Percentiles rank a stretch among this genome's conserved stretches.
Conservation (phyloP, 2,113 vertebrate genomes). For the Dolichallabes microphthalmus region DNA sequence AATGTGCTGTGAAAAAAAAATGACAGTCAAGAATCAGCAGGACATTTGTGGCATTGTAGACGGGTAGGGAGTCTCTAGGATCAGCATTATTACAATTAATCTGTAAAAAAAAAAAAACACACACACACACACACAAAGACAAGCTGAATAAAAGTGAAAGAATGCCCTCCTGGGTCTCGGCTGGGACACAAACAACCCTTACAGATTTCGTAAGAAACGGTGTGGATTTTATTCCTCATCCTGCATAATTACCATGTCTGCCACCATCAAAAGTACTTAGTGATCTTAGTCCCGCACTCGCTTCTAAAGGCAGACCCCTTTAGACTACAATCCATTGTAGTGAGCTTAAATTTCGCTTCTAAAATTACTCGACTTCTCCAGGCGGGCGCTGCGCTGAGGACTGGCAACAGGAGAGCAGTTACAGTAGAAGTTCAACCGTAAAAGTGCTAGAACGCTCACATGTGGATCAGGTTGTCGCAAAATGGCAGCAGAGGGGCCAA, state of each 20-base stretch:
- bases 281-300: conserved; percentile 25
- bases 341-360: conserved; percentile 49
- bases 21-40: conserved; percentile 30
- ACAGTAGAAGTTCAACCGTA: conserved; percentile 45
- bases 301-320: conserved; percentile 34
- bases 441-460: conserved; percentile 47
- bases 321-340: conserved; percentile 28
- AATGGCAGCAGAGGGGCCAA: conserved; percentile 46
- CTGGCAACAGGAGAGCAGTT: conserved; percentile 43
- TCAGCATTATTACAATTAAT: conserved; percentile 5
- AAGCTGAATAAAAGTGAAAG: conserved; percentile 61
- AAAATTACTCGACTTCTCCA: conserved; percentile 34
- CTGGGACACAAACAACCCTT: not conserved
- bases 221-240: conserved; percentile 30
- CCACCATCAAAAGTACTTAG: conserved; percentile 35
- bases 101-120: conserved; percentile 44
- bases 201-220: conserved; percentile 21
- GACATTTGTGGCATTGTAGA: conserved; percentile 6
- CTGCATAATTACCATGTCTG: conserved; percentile 37
- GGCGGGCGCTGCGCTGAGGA: conserved; percentile 27
- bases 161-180: conserved; percentile 54
- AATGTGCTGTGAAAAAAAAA: conserved; percentile 61
- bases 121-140: conserved; percentile 51
- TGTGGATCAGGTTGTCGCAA: conserved; percentile 39
- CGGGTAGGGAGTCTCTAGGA: conserved; percentile 6